phyloP scores from a whole-genome alignment of 2,113 vertebrate genomes.

The Planiliza haematocheilus region DNA sequence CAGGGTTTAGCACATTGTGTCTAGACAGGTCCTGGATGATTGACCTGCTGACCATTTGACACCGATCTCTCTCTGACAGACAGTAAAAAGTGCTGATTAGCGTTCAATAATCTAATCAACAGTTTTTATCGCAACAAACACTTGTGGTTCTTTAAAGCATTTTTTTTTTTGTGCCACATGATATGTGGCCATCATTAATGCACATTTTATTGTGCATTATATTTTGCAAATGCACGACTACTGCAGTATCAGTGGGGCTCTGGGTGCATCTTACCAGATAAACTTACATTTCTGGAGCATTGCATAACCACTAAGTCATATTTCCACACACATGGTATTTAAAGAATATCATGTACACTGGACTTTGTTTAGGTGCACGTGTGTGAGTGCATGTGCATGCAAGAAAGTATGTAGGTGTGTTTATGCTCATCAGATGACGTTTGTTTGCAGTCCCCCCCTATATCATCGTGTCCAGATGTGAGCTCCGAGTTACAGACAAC shows the following conservation, averaged over 20 bases:
- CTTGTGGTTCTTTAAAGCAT: not conserved
- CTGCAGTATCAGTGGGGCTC: constrained; percentile 37
- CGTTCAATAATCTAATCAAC: constrained; percentile 9
- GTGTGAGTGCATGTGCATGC: constrained; percentile 33
- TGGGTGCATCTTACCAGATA: constrained; percentile 33
- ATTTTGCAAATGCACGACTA: not conserved
- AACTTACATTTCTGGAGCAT: constrained; percentile 30
- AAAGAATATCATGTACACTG: constrained; percentile 69
- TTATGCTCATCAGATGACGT: constrained; percentile 83
- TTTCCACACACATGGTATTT: constrained; percentile 60
- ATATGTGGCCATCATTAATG: not conserved
- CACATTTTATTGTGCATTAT: too few relatives aligned
- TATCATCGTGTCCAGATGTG: constrained; percentile 78
- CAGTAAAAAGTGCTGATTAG: constrained; percentile 17
- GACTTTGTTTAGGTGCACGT: constrained; percentile 80
- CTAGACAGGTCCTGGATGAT: constrained; percentile 19
- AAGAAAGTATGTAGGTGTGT: constrained; percentile 50
- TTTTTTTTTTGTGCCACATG: not conserved
- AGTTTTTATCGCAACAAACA: constrained; percentile 2
- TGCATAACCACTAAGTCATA: constrained; percentile 52
- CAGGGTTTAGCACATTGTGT: constrained; percentile 17
- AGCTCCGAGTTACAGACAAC: constrained; percentile 75
- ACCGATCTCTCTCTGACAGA: constrained; percentile 11
- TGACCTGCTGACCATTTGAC: constrained; percentile 46
- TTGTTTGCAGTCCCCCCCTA: constrained; percentile 80